A percentile compares a stretch with the other conserved stretches of the same genome.
These are phyloP conservation scores for Lathamus discolor DNA, from an alignment of 2,113 vertebrate genomes.

Conservation along the genomic window DNA sequence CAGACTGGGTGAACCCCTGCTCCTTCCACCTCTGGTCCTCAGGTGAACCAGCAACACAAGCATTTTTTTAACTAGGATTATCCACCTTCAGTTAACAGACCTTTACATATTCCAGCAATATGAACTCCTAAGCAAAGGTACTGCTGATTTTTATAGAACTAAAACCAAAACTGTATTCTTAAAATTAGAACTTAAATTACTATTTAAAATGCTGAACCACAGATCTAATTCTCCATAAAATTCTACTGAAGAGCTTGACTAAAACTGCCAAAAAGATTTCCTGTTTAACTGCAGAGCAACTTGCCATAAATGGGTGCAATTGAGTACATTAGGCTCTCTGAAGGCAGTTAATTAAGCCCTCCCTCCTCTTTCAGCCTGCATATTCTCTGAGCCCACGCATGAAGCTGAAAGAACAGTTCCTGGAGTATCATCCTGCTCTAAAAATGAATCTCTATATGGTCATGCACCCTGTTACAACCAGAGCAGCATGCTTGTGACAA, in stretches of 20 bases:
- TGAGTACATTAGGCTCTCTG: background rate
- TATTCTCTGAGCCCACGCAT: background rate
- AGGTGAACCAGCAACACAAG: background rate
- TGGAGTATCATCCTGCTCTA: background rate
- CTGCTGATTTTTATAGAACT: background rate
- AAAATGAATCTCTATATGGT: background rate
- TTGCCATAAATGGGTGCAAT: background rate
- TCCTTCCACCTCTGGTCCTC: background rate
- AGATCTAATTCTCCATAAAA: conserved; percentile 20
- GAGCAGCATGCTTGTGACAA: background rate
- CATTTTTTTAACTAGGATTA: background rate
- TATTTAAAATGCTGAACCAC: background rate
- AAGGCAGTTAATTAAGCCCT: background rate
- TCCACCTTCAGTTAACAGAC: background rate
- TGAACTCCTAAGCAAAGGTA: background rate
- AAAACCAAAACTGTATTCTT: background rate
- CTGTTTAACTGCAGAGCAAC: background rate
- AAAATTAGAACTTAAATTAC: conserved; percentile 23
- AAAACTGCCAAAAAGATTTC: background rate
- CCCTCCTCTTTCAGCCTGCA: background rate
- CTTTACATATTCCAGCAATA: background rate
- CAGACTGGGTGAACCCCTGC: background rate
- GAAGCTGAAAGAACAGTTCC: background rate
- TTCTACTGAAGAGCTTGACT: background rate
- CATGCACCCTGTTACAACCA: background rate